phyloP scores from a whole-genome alignment of 1,140 invertebrate species.

The Drosophila sucinea region DNA sequence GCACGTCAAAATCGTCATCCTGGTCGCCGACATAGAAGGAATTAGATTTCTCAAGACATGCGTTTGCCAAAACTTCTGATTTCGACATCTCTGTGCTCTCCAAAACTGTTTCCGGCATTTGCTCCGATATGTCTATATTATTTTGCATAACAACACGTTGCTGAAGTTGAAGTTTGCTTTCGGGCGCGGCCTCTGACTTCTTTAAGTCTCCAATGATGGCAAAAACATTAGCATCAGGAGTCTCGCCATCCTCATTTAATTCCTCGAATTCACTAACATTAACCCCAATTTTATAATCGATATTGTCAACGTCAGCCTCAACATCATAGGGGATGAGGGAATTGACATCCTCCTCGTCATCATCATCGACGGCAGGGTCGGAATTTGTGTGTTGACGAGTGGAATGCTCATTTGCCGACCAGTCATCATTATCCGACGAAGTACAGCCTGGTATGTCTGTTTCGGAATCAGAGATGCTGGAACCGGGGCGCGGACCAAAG shows the following conservation, averaged over 20 bases:
- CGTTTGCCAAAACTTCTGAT: not conserved
- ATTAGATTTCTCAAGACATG: conserved; percentile 30
- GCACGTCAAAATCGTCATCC: not conserved
- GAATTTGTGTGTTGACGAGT: conserved; percentile 12
- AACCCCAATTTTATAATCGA: not conserved
- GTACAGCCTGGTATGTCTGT: conserved; percentile 50
- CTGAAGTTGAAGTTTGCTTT: conserved; percentile 11
- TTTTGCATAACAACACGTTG: conserved; percentile 3
- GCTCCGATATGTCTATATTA: not conserved
- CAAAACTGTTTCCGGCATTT: conserved; percentile 37
- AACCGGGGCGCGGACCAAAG: conserved; percentile 55
- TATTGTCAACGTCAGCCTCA: not conserved
- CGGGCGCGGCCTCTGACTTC: conserved; percentile 7
- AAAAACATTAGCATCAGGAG: conserved; percentile 39
- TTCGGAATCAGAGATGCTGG: conserved; percentile 69
- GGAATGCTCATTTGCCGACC: conserved; percentile 31
- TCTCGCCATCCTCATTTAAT: not conserved
- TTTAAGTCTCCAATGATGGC: conserved; percentile 60
- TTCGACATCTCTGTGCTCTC: conserved; percentile 22
- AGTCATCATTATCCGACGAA: conserved; percentile 68
- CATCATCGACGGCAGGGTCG: conserved; percentile 2
- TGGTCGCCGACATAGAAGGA: conserved; percentile 32
- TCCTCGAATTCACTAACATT: not conserved
- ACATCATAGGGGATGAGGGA: not conserved
- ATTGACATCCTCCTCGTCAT: conserved; percentile 7